phyloP scores from a whole-genome alignment of 2,888 invertebrate species.

The Drosophila imparisetae region DNA sequence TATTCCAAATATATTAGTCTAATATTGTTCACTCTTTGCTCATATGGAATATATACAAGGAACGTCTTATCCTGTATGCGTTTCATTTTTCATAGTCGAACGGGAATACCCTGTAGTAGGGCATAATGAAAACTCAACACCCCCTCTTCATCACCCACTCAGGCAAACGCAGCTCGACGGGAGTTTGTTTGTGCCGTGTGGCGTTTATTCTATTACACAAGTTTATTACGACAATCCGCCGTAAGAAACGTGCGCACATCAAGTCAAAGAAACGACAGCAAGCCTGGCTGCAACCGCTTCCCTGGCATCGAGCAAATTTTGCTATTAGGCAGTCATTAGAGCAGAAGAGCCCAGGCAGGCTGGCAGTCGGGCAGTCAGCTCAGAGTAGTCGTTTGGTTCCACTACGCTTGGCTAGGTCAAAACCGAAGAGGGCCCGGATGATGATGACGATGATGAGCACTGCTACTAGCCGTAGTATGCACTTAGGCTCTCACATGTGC shows the following conservation, averaged over 20 bases:
- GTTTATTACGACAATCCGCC: constrained; percentile 74
- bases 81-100: background rate
- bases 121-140: constrained; percentile 15
- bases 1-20: background rate
- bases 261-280: constrained; percentile 57
- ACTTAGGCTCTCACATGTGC: constrained; percentile 32
- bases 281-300: constrained; percentile 28
- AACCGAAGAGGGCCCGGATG: constrained; percentile 38
- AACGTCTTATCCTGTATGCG: background rate
- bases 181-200: constrained; percentile 74
- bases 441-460: constrained; percentile 29
- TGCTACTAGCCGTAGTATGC: constrained; percentile 29
- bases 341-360: constrained; percentile 60
- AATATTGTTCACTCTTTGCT: background rate
- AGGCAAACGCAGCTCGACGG: constrained; percentile 50
- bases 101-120: background rate
- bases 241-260: constrained; percentile 67
- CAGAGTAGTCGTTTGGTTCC: constrained; percentile 25
- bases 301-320: constrained; percentile 65
- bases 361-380: constrained; percentile 9
- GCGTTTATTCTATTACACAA: constrained; percentile 82
- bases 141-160: constrained; percentile 33
- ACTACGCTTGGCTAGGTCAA: constrained; percentile 61
- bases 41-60: background rate
- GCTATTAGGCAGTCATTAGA: constrained; percentile 79